Evolutionary conservation across 1,140 invertebrate species (phyloP), one percentile per base, ranked within the genome.

Genomic region (Leptinotarsa texana): DNA sequence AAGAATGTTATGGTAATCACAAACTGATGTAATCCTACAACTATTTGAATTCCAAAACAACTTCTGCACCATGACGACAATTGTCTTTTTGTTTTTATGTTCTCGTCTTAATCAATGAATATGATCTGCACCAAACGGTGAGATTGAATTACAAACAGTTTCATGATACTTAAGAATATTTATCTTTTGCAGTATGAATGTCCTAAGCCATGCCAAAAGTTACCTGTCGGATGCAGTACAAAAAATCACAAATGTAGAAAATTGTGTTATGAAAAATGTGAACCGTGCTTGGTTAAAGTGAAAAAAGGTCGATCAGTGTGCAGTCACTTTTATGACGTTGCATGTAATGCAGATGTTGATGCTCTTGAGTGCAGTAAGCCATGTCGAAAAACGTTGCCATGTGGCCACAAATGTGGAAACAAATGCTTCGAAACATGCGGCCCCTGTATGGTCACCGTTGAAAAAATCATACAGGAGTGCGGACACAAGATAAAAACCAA

Each of bases 261-360:
- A 77, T 62, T 73, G 13, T 91, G 90, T 75, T 83, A 82, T 75
- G 86, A 89, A 78, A 78, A 82, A 22, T 91, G 90, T 81, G 84
- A 84, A 22, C 22, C 79, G 3, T 90, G 89, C 80, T 71, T 78
- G 17, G 82, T 89, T 15, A 65, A 72, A 27, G 86, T 88, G 17
- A 67, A 73, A 17, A 89, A 88, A 77, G 81, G 81, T 15, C 83
- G 87, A 47, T 80, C 81, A 3, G 80, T 74, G 22, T 89, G 88
- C 77, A 83, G 85, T 65, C 88, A 89, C 76, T 72, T 75, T n/a
- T 81, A 80, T 18, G 75, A 72, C 6, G 78, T 88, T 0, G 68
- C 80, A 1, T 90, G 89, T 75, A 79, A 76, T 49, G n/a, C 72
- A 21, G 80, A 87, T 69, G 80, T 86, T 0, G 82, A 88, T 63